Percentiles rank a stretch among this genome's conserved stretches.
Evolutionary conservation across 2,113 vertebrate genomes (phyloP).

Genomic region (Platanista minor): DNA sequence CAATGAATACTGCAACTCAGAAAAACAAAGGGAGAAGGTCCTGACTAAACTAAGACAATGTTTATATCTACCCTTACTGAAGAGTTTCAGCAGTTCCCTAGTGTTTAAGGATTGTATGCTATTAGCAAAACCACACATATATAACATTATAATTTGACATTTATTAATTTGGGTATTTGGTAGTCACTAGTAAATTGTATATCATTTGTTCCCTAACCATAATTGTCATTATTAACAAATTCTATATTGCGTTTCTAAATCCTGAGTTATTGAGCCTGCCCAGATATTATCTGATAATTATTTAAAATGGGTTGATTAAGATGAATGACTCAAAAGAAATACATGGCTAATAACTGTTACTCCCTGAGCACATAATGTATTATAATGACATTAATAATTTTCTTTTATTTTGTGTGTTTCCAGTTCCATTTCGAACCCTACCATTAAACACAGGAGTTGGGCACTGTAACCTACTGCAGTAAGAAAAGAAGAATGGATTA

Average conservation of each 20-base stretch:
- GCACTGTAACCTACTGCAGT: rapidly evolving
- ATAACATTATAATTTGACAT: neutral
- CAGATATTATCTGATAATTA: neutral
- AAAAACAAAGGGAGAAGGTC: neutral
- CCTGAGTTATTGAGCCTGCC: neutral
- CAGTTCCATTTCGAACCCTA: neutral
- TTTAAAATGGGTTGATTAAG: neutral
- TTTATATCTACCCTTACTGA: neutral
- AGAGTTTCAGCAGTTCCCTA: neutral
- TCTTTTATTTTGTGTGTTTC: neutral
- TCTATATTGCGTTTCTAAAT: neutral
- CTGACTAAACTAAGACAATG: neutral
- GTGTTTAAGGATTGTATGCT: neutral
- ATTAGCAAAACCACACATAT: neutral
- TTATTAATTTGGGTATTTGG: neutral
- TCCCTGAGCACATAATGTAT: neutral
- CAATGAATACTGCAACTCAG: neutral
- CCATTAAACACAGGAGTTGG: neutral
- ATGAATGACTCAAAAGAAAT: neutral
- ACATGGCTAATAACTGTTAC: neutral
- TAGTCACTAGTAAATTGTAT: neutral
- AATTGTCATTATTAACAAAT: neutral
- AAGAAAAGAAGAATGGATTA: neutral
- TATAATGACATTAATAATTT: neutral
- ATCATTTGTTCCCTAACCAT: neutral